Evolutionary conservation across 2,888 invertebrate genomes (phyloP), one percentile per base, ranked within the genome.

Genomic region (Baronia brevicornis): DNA sequence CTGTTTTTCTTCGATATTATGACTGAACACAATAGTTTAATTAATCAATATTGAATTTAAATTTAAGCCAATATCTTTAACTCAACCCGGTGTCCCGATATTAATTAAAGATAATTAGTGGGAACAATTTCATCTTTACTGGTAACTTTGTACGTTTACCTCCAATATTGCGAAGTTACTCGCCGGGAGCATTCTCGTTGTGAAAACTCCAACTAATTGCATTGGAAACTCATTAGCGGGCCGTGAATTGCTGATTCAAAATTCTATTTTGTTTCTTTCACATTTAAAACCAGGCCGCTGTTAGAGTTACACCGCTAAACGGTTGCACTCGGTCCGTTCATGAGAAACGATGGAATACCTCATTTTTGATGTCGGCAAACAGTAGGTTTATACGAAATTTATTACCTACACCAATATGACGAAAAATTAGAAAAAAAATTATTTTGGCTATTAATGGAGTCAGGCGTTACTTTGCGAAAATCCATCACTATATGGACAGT

Each of bases 241-340:
- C 41, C 50, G 63, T 61, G 58, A 72, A 77, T 61, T 68, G 61
- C 59, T 68, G 71, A 75, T 70, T 71, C 73, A 64, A 66, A 44
- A 60, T 57, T 57, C 58, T 55, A 62, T 69, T 67, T 70, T 59
- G 65, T 65, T 69, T 67, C 65, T 63, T 64, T 43, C 49, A 44
- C 55, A 55, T 58, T 38, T 45, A 43, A 43, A 61, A 60, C 51
- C 49, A 43, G 60, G 62, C 48, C 57, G 46, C 35, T 35, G 36
- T 46, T 49, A 48, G 48, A 45, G 44, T 32, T 30, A 19, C 15
- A 40, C 48, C 51, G 62, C 62, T 73, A 73, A 73, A 61, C 41
- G 58, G 46, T 50, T 36, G 49, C 58, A 48, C 58, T 57, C 51
- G 53, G 51, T 53, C 44, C 36, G 46, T 45, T 46, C 51, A 47